phyloP scores from a whole-genome alignment of 92 coral and sea anemone species.

The Phymanthus crucifer region DNA sequence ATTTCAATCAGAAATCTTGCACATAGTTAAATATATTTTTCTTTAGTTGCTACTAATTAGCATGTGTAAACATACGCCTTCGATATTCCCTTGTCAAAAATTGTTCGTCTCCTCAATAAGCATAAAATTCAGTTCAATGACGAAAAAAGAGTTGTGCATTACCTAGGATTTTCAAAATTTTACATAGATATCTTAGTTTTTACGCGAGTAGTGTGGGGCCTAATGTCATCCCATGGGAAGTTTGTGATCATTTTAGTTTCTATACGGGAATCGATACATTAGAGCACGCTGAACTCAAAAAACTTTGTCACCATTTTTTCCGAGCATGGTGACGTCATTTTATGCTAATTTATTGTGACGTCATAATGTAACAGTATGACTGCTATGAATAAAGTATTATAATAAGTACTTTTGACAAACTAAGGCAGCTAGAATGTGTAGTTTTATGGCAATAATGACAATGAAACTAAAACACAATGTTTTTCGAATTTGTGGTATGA shows the following conservation, averaged over 20 bases:
- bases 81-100: no score
- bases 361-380: background rate
- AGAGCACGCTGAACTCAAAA: conserved; percentile 12
- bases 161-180: no score
- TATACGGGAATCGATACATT: background rate
- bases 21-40: no score
- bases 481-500: background rate
- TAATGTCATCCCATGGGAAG: conserved; percentile 4
- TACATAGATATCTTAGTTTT: no score
- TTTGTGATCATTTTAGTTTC: conserved; percentile 14
- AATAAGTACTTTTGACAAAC: background rate
- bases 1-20: no score
- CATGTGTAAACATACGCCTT: no score
- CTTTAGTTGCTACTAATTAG: no score
- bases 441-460: background rate
- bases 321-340: conserved; percentile 19
- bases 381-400: background rate
- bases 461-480: background rate
- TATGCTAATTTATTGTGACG: background rate
- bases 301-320: conserved; percentile 14
- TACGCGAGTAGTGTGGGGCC: conserved; percentile 20
- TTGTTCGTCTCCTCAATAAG: no score
- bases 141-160: no score
- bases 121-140: no score
- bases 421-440: background rate